These are phyloP conservation scores for Coregonus ussuriensis DNA, from an alignment of 2,797 vertebrate genomes.

Conservation along the genomic window DNA sequence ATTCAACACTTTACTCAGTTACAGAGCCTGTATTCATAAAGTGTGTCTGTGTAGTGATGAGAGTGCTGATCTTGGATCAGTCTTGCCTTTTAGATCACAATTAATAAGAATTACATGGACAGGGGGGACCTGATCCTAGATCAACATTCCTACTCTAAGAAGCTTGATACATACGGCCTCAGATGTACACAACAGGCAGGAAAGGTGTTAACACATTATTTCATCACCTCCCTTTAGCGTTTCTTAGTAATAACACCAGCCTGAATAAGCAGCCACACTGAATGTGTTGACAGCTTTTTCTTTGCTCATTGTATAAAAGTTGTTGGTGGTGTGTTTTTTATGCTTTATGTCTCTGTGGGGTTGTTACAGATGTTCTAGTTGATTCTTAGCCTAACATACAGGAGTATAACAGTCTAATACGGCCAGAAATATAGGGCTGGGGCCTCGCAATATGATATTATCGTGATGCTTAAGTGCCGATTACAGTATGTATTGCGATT, in stretches of 20 bases:
- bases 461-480: no score
- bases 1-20: not conserved
- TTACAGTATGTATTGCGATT: no score
- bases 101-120: not conserved
- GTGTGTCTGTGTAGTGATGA: not conserved
- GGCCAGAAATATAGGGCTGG: no score
- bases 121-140: not conserved
- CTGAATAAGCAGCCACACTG: slow-evolving; percentile 17
- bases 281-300: slow-evolving; percentile 11
- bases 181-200: not conserved
- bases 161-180: not conserved
- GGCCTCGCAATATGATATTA: no score
- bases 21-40: not conserved
- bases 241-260: slow-evolving; percentile 13
- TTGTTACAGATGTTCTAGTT: not conserved
- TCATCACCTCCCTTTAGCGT: slow-evolving; percentile 14
- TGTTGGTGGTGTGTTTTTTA: not conserved
- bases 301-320: slow-evolving; percentile 2
- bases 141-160: not conserved
- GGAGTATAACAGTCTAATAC: not conserved
- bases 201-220: slow-evolving; percentile 30
- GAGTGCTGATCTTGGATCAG: not conserved
- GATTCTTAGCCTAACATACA: not conserved
- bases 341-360: not conserved
- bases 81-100: not conserved